Conservation (phyloP, 2,797 vertebrate species). For the Oreochromis grahami region DNA sequence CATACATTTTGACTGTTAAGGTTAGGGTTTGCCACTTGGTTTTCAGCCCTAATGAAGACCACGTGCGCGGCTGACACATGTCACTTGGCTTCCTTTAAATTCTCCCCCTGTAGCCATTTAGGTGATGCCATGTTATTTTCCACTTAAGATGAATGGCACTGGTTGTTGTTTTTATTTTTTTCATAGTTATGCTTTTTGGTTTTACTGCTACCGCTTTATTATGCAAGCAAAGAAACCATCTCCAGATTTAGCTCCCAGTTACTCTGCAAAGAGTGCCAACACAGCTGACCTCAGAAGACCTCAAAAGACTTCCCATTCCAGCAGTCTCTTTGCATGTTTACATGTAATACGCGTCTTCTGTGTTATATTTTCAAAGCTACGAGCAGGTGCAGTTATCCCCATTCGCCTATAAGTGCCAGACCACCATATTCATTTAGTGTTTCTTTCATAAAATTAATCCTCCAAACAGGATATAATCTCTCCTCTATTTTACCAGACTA, state of each 20-base stretch:
- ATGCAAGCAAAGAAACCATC: slow-evolving; percentile 18
- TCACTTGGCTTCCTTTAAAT: neutral
- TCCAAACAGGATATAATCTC: slow-evolving; percentile 46
- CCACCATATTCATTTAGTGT: slow-evolving; percentile 9
- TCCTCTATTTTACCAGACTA: slow-evolving; percentile 1
- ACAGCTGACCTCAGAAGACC: slow-evolving; percentile 10
- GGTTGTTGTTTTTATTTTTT: slow-evolving; percentile 20
- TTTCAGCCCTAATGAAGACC: slow-evolving; percentile 2
- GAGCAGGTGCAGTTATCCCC: slow-evolving; percentile 22
- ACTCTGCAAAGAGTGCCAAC: neutral
- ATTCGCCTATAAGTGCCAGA: slow-evolving; percentile 7
- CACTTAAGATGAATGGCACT: slow-evolving; percentile 32
- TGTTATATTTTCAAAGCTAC: neutral
- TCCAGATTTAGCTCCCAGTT: slow-evolving; percentile 29
- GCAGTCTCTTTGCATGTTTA: neutral
- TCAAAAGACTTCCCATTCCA: neutral
- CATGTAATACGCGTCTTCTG: neutral
- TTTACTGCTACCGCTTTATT: slow-evolving; percentile 33
- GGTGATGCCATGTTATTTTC: slow-evolving; percentile 52
- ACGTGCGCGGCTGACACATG: slow-evolving; percentile 3
- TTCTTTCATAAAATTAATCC: slow-evolving; percentile 17
- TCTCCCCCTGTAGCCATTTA: neutral
- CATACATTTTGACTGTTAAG: slow-evolving; percentile 6
- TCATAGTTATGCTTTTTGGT: slow-evolving; percentile 13
- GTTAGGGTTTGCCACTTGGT: neutral